phyloP scores from a whole-genome alignment of 30 jellyfish, hydroid and myxozoan genomes.

The Rhopilema esculentum region DNA sequence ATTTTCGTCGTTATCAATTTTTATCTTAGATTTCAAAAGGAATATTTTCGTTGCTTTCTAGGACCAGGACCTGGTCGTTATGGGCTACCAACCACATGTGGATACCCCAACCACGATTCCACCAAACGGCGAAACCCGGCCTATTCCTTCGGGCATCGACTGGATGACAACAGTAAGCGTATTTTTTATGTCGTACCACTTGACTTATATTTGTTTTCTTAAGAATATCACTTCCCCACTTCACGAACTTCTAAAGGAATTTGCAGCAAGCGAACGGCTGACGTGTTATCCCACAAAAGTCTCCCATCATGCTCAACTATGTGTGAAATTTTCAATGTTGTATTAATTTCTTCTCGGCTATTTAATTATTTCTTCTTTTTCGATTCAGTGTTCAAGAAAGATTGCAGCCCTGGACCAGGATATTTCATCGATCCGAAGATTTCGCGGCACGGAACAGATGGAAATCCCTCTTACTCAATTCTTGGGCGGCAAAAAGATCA shows the following conservation, averaged over 20 bases:
- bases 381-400: conserved; percentile 85
- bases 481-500: conserved; percentile 95
- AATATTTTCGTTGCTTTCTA: conserved; percentile 4
- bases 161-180: conserved; percentile 80
- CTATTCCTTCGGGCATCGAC: conserved; percentile 92
- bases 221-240: no score
- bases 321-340: no score
- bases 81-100: conserved; percentile 96
- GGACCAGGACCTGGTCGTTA: conserved; percentile 99
- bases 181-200: neutral
- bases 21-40: neutral
- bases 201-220: no score
- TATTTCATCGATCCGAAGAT: conserved; percentile 85
- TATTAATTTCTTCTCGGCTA: no score
- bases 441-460: conserved; percentile 92
- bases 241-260: no score
- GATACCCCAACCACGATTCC: conserved; percentile 76
- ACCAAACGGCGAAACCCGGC: conserved; percentile 93
- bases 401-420: conserved; percentile 99
- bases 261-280: neutral
- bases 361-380: neutral
- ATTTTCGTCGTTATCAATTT: neutral
- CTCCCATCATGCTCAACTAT: neutral
- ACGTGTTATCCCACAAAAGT: neutral
- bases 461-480: conserved; percentile 93